These are phyloP conservation scores for Dynastes hyllus DNA, from an alignment of 2,888 invertebrate species.

Conservation along the genomic window DNA sequence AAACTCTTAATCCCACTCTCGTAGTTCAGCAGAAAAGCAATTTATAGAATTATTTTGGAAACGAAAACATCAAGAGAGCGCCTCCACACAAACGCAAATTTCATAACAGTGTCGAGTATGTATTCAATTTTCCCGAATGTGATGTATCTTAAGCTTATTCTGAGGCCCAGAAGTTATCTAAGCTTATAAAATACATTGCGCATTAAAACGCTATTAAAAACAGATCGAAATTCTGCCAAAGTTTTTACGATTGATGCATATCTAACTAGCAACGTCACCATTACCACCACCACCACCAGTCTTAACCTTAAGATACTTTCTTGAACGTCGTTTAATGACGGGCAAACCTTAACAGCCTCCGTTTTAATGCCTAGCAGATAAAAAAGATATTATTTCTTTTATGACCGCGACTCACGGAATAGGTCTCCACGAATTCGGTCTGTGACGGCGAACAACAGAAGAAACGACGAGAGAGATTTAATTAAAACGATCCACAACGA, in stretches of 20 bases:
- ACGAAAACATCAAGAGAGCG: no score
- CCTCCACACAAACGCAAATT: no score
- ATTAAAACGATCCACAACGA: slow-evolving; percentile 39
- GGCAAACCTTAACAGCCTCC: slow-evolving; percentile 34
- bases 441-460: slow-evolving; percentile 11
- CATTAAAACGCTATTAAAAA: slow-evolving; percentile 30
- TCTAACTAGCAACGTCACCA: slow-evolving; percentile 40
- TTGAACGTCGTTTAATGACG: slow-evolving; percentile 48
- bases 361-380: slow-evolving; percentile 36
- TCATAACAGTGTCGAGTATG: no score
- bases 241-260: slow-evolving; percentile 44
- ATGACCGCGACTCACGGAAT: slow-evolving; percentile 32
- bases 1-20: no score
- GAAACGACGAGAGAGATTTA: slow-evolving; percentile 33
- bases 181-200: no score
- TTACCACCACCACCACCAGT: background rate
- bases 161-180: no score
- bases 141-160: no score
- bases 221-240: slow-evolving; percentile 26
- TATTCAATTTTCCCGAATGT: no score
- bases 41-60: no score
- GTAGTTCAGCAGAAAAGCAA: no score
- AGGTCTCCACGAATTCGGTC: background rate
- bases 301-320: slow-evolving; percentile 39
- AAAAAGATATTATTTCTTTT: slow-evolving; percentile 46